Conservation (phyloP, 2,797 vertebrate genomes). For the Parambassis ranga region DNA sequence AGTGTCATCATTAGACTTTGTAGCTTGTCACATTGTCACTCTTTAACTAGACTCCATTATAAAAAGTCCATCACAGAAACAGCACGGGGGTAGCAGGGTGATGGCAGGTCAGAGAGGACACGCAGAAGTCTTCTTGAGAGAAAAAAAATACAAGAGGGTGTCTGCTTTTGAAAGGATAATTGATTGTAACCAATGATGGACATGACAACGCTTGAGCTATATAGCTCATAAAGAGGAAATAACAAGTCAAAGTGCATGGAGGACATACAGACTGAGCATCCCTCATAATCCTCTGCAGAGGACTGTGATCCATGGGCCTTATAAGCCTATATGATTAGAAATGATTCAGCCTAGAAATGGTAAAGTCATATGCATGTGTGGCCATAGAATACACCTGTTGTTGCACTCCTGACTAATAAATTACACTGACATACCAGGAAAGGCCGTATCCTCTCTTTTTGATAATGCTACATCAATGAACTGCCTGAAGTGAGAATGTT, state of each 20-base stretch:
- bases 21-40: conserved; percentile 6
- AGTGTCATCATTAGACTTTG: conserved; percentile 63
- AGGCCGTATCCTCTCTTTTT: conserved; percentile 17
- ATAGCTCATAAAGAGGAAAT: not conserved
- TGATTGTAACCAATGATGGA: conserved; percentile 11
- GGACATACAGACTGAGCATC: not conserved
- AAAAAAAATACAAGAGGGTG: conserved; percentile 1
- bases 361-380: not conserved
- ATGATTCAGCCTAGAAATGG: not conserved
- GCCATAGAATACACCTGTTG: conserved; percentile 55
- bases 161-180: conserved; percentile 15
- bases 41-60: conserved; percentile 17
- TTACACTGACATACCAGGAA: conserved; percentile 19
- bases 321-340: not conserved
- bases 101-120: conserved; percentile 17
- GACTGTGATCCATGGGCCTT: not conserved
- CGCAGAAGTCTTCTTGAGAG: not conserved
- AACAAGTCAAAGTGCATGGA: not conserved
- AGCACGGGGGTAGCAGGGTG: not conserved
- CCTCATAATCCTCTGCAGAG: conserved; percentile 2
- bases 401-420: conserved; percentile 40
- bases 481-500: not conserved
- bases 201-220: conserved; percentile 7
- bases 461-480: conserved; percentile 33
- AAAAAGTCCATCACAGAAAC: not conserved